Conservation (phyloP, 2,888 invertebrate genomes). For the Coleophora deauratella region DNA sequence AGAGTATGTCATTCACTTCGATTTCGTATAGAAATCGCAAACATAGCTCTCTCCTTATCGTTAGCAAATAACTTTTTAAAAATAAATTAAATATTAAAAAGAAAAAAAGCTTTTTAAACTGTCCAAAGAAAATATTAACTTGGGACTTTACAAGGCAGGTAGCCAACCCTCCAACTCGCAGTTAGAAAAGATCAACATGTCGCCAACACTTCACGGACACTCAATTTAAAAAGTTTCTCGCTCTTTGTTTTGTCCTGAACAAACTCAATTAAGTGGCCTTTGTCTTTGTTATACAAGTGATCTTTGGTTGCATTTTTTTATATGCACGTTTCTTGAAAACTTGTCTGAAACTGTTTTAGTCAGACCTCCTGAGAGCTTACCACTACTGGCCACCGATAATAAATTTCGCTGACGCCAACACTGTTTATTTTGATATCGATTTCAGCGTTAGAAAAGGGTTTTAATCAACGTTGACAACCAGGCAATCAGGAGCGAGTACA, state of each 20-base stretch:
- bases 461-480: constrained; percentile 65
- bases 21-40: no score
- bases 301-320: constrained; percentile 50
- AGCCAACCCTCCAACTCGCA: constrained; percentile 25
- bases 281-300: constrained; percentile 54
- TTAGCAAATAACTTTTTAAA: no score
- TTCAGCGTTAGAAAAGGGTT: constrained; percentile 30
- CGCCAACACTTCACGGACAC: constrained; percentile 68
- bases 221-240: constrained; percentile 70
- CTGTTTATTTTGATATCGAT: no score
- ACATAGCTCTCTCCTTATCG: no score
- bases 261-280: constrained; percentile 71
- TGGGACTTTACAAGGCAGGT: constrained; percentile 37
- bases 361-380: not conserved
- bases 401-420: no score
- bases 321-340: constrained; percentile 13
- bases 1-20: no score
- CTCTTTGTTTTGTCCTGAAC: constrained; percentile 73
- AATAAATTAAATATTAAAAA: no score
- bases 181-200: constrained; percentile 68
- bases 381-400: no score
- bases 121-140: constrained; percentile 61
- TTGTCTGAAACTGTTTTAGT: constrained; percentile 11
- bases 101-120: constrained; percentile 12
- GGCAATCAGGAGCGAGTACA: constrained; percentile 63